Conservation (phyloP, 2,888 invertebrate genomes). For the Andrena bicolor region DNA sequence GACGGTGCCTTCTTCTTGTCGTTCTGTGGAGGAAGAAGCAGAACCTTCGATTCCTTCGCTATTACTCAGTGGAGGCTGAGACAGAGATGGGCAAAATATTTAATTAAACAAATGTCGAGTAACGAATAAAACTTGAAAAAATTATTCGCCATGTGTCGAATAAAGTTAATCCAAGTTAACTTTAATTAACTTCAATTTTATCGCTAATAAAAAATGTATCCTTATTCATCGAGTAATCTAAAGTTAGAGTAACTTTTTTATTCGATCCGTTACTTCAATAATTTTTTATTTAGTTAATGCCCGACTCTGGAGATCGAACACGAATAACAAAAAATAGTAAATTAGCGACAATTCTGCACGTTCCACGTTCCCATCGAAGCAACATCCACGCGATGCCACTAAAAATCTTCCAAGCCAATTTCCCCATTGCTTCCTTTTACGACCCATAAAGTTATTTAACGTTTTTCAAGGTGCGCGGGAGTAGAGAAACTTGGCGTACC, state of each 20-base stretch:
- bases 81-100: too few species aligned
- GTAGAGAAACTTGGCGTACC: not conserved
- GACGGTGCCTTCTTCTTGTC: conserved; percentile 62
- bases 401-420: conserved; percentile 20
- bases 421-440: not conserved
- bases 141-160: too few species aligned
- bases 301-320: too few species aligned
- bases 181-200: too few species aligned
- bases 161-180: too few species aligned
- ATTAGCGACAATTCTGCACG: not conserved
- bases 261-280: too few species aligned
- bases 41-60: not conserved
- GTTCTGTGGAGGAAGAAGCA: conserved; percentile 37
- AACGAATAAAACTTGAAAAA: too few species aligned
- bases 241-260: too few species aligned
- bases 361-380: not conserved
- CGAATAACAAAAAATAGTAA: too few species aligned
- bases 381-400: not conserved
- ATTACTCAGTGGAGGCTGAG: too few species aligned
- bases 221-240: too few species aligned
- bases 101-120: too few species aligned
- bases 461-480: not conserved
- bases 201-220: not conserved
- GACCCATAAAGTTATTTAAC: conserved; percentile 26
- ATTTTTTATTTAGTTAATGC: not conserved